A percentile compares a stretch with the other conserved stretches of the same genome.
phyloP scores from a whole-genome alignment of 2,797 vertebrate genomes.

The Buphagus erythrorhynchus region DNA sequence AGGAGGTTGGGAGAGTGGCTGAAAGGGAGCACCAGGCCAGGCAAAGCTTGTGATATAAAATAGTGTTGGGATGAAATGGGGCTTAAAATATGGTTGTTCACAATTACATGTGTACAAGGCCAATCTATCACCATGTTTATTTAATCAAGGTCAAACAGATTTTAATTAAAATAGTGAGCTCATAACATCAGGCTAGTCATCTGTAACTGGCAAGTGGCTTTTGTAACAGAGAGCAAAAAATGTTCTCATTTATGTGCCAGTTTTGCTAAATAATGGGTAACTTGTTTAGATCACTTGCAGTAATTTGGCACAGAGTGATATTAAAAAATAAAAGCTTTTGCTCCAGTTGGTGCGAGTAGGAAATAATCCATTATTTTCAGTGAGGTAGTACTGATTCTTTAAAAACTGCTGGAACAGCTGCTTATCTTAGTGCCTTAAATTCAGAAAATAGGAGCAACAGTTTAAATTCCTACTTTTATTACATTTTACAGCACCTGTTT shows the following conservation, averaged over 20 bases:
- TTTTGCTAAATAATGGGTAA: neutral
- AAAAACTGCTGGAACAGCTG: neutral
- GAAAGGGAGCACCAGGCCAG: neutral
- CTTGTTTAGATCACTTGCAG: neutral
- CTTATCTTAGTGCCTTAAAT: neutral
- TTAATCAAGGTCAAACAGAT: conserved; percentile 1
- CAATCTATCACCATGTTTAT: neutral
- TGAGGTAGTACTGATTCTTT: neutral
- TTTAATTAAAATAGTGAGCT: conserved; percentile 36
- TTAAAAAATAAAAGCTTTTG: neutral
- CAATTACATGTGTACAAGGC: neutral
- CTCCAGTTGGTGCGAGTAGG: neutral
- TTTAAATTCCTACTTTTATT: neutral
- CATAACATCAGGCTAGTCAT: neutral
- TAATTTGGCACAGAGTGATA: neutral
- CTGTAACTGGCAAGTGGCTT: neutral
- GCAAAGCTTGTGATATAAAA: neutral
- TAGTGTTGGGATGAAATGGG: neutral
- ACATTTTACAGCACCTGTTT: neutral
- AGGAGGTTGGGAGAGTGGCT: neutral
- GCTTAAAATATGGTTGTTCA: neutral
- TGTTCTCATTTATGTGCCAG: neutral
- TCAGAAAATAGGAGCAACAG: neutral
- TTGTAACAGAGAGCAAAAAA: neutral
- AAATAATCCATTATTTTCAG: neutral